phyloP scores from a whole-genome alignment of 2,797 vertebrate genomes.

The Rousettus madagascariensis region DNA sequence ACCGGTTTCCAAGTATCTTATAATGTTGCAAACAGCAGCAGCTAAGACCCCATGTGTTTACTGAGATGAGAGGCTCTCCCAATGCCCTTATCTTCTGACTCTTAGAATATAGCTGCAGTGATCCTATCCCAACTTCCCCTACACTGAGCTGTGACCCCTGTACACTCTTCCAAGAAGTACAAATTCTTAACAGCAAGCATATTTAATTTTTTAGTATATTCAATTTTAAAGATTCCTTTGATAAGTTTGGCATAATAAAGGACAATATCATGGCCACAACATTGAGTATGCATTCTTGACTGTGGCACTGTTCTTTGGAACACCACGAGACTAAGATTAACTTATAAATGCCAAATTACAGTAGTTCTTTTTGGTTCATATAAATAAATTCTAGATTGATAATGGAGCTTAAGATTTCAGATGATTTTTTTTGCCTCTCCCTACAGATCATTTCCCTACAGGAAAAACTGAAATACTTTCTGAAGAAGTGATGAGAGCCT shows the following conservation, averaged over 20 bases:
- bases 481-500: slow-evolving; percentile 79
- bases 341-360: slow-evolving; percentile 27
- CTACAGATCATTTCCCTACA: slow-evolving; percentile 84
- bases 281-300: not conserved
- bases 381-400: slow-evolving; percentile 45
- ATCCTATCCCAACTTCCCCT: not conserved
- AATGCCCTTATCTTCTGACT: not conserved
- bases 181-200: slow-evolving; percentile 26
- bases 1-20: not conserved
- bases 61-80: not conserved
- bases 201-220: not conserved
- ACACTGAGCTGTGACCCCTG: not conserved
- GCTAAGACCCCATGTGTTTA: not conserved
- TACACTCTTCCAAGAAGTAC: not conserved
- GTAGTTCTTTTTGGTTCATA: not conserved
- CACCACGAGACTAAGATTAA: slow-evolving; percentile 1
- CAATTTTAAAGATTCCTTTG: slow-evolving; percentile 47
- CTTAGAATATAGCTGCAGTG: not conserved
- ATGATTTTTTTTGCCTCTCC: not conserved
- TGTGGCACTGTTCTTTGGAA: slow-evolving; percentile 18
- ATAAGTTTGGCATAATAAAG: not conserved
- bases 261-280: not conserved
- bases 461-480: slow-evolving; percentile 82
- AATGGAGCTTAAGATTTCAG: slow-evolving; percentile 27
- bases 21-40: not conserved